Conservation (phyloP, 2,113 vertebrate genomes). For the Cryptoleucopteryx plumbea region DNA sequence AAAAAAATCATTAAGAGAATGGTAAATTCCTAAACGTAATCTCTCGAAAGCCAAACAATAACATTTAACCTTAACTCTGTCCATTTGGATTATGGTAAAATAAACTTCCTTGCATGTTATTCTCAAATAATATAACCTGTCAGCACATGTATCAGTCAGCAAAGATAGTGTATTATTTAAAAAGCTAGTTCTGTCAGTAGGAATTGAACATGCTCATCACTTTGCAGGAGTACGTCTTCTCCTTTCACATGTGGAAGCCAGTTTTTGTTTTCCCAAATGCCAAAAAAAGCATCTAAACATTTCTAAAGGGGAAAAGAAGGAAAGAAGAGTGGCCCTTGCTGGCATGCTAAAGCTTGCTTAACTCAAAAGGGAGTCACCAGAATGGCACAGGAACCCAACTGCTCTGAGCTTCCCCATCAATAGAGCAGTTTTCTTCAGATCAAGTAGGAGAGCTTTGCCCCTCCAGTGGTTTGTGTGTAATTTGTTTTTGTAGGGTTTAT, state of each 20-base stretch:
- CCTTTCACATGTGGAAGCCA: background rate
- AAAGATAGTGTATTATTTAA: background rate
- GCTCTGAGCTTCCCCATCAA: background rate
- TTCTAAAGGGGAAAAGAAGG: background rate
- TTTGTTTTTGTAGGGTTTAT: background rate
- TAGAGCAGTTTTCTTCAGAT: background rate
- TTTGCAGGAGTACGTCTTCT: background rate
- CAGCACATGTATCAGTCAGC: background rate
- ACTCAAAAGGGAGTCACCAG: background rate
- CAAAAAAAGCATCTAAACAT: background rate
- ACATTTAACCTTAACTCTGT: slow-evolving; percentile 6
- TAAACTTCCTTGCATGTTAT: slow-evolving; percentile 3
- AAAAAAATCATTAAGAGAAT: background rate
- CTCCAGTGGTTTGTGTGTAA: background rate
- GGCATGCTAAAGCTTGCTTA: background rate
- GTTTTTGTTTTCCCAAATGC: background rate
- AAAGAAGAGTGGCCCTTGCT: background rate
- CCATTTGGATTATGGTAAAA: slow-evolving; percentile 11
- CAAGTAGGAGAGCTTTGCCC: background rate
- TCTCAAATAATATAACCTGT: slow-evolving; percentile 8
- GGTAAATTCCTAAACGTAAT: slow-evolving; percentile 2
- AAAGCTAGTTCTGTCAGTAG: background rate
- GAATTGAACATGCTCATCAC: background rate
- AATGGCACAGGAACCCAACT: background rate
- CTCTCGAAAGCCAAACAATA: background rate